These are phyloP conservation scores for Nyctibius bracteatus DNA, from an alignment of 2,113 vertebrate genomes.

Conservation along the genomic window DNA sequence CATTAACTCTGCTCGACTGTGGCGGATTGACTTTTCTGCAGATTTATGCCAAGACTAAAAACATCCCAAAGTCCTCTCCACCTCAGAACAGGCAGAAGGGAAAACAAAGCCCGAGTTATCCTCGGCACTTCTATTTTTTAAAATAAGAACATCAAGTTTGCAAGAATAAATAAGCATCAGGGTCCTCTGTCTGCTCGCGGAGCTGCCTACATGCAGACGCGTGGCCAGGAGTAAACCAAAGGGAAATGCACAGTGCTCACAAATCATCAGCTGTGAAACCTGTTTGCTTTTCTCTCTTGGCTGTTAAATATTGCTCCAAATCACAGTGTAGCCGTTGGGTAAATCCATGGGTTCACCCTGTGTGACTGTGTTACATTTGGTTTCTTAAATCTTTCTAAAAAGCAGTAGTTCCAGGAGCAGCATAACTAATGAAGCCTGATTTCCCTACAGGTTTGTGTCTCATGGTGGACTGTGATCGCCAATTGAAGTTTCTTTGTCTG, in stretches of 20 bases:
- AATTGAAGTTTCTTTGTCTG: not conserved
- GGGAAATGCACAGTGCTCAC: not conserved
- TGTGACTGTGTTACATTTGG: not conserved
- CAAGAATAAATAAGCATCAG: not conserved
- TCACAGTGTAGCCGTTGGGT: not conserved
- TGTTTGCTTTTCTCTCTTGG: not conserved
- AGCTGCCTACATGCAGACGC: not conserved
- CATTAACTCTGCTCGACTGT: not conserved
- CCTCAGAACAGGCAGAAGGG: not conserved
- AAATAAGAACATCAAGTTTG: not conserved
- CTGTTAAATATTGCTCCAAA: not conserved
- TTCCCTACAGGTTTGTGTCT: not conserved
- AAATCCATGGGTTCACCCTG: not conserved
- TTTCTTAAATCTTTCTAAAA: not conserved
- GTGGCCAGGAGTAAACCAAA: not conserved
- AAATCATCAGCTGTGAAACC: not conserved
- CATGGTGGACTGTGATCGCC: not conserved
- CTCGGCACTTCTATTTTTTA: not conserved
- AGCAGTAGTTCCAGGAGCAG: not conserved
- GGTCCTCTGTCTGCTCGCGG: not conserved
- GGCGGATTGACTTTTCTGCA: not conserved
- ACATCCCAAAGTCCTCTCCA: not conserved
- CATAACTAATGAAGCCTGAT: not conserved
- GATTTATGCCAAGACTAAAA: slow-evolving; percentile 8
- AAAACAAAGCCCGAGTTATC: not conserved